Conservation (phyloP, 2,113 vertebrate species). For the Mus musculus region GRCm39 chr5:131572001-131572500, state of each 20-base stretch:
- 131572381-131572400: neutral
- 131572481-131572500: neutral
- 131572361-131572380: neutral
- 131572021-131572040: slow-evolving; percentile 53
- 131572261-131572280: neutral
- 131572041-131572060: slow-evolving; percentile 64
- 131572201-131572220: neutral
- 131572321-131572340: neutral
- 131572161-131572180: neutral
- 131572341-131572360: neutral
- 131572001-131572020: slow-evolving; percentile 61
- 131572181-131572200: neutral
- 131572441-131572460: neutral
- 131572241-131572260: neutral
- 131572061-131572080: slow-evolving; percentile 79
- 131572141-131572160: neutral
- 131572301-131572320: neutral
- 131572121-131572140: neutral
- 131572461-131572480: neutral
- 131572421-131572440: neutral
- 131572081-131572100: slow-evolving; percentile 69
- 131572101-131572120: slow-evolving; percentile 43
- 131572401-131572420: neutral
- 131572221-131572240: neutral
- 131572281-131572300: neutral